Evolutionary conservation across 2,113 vertebrate species (phyloP).

Genomic region (Pelodiscus sinensis): DNA sequence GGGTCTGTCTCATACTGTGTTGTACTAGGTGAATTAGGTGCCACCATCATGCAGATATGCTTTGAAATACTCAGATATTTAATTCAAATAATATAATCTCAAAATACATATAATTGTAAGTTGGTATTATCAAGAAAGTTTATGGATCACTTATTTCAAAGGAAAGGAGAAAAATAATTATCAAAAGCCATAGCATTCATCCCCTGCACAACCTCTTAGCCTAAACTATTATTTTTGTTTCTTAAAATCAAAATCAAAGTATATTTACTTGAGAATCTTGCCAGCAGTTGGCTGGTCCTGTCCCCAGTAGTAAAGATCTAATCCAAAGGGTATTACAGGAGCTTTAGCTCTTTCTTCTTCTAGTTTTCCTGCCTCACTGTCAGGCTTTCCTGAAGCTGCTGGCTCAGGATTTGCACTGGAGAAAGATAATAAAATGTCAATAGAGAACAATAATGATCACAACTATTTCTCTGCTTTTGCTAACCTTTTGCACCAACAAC

Average conservation of each 20-base stretch:
- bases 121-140: constrained; percentile 58
- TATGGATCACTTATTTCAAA: constrained; percentile 10
- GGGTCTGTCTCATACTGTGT: background rate
- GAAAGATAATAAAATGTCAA: constrained; percentile 46
- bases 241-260: constrained; percentile 45
- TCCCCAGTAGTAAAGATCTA: constrained; percentile 94
- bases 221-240: constrained; percentile 57
- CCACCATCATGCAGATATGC: constrained; percentile 8
- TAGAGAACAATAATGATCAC: background rate
- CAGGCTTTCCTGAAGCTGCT: background rate
- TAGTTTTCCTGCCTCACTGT: constrained; percentile 52
- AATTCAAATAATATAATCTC: constrained; percentile 55
- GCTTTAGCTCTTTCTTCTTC: constrained; percentile 74
- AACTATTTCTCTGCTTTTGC: background rate
- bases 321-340: constrained; percentile 89
- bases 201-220: constrained; percentile 23
- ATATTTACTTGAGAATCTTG: constrained; percentile 89
- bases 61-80: constrained; percentile 63
- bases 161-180: constrained; percentile 54
- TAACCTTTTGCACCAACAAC: background rate
- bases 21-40: background rate
- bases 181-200: constrained; percentile 43
- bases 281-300: constrained; percentile 85
- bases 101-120: constrained; percentile 49
- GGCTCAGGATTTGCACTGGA: constrained; percentile 19